Percentiles rank a stretch among this genome's conserved stretches.
Evolutionary conservation across 2,888 invertebrate species (phyloP).

Genomic region (Eupeodes luniger): DNA sequence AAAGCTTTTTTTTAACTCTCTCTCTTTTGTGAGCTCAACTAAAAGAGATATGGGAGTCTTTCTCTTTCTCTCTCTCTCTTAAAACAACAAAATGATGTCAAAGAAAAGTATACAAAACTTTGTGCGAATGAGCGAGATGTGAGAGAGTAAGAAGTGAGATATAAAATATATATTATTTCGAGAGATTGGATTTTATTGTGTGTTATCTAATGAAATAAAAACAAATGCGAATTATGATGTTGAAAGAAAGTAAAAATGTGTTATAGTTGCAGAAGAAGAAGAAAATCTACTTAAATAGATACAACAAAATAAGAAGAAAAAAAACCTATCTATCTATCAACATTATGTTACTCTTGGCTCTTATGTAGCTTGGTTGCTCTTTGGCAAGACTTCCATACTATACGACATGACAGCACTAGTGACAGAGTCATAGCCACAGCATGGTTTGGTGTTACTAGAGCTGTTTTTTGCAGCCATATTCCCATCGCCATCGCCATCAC

Average conservation of each 20-base stretch:
- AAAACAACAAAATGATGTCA: constrained; percentile 59
- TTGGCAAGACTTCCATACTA: no score
- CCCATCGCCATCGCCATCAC: no score
- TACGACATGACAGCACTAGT: no score
- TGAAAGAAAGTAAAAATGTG: constrained; percentile 65
- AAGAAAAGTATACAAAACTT: constrained; percentile 20
- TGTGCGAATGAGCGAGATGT: background rate
- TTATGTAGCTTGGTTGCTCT: background rate
- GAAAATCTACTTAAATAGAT: constrained; percentile 14
- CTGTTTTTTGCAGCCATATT: background rate
- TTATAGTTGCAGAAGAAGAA: constrained; percentile 44
- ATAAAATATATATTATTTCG: constrained; percentile 31
- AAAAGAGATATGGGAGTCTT: background rate
- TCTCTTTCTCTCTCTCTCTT: constrained; percentile 28
- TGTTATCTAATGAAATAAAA: constrained; percentile 68
- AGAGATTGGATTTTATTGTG: constrained; percentile 42
- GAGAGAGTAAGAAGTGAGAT: constrained; percentile 1
- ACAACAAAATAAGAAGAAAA: background rate
- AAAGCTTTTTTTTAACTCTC: background rate
- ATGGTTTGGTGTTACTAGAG: background rate
- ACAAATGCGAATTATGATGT: constrained; percentile 68
- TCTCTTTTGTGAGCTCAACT: constrained; percentile 51
- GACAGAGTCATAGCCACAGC: background rate
- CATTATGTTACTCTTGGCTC: background rate
- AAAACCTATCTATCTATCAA: background rate